Percentiles rank a stretch among this genome's conserved stretches.
Evolutionary conservation across 2,113 vertebrate genomes (phyloP).

Genomic region (Salminus brasiliensis): DNA sequence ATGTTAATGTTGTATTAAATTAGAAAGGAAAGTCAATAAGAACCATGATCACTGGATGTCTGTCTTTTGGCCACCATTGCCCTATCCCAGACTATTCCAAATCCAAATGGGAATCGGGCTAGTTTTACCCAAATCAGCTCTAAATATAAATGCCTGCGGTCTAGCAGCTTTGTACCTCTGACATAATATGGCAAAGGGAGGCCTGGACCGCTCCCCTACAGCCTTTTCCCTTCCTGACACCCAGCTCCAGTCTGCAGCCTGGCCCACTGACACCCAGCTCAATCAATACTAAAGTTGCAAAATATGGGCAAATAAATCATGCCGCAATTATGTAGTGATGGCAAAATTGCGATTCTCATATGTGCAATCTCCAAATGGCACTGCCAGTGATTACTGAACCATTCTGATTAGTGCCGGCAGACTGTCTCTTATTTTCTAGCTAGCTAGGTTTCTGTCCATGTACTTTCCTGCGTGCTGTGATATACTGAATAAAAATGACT

Average conservation of each 20-base stretch:
- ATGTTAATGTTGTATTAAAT: no score
- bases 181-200: constrained; percentile 30
- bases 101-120: not conserved
- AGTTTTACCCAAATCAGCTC: constrained; percentile 24
- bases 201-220: constrained; percentile 19
- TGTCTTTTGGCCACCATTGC: no score
- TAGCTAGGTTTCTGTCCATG: no score
- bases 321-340: not conserved
- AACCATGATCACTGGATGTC: not conserved
- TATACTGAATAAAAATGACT: not conserved
- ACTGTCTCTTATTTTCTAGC: not conserved
- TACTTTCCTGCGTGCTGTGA: not conserved
- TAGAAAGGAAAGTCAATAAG: no score
- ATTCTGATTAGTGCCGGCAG: not conserved
- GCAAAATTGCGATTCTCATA: constrained; percentile 9
- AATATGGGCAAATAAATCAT: constrained; percentile 27
- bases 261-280: constrained; percentile 25
- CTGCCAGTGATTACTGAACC: not conserved
- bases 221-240: not conserved
- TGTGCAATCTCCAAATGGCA: not conserved
- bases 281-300: constrained; percentile 27
- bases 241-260: constrained; percentile 17
- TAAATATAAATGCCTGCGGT: constrained; percentile 13
- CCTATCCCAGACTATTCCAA: not conserved
- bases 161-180: constrained; percentile 27